A percentile compares a stretch with the other conserved stretches of the same genome.
phyloP scores from a whole-genome alignment of 2,797 vertebrate genomes.

The Petrocephalus sullivani region DNA sequence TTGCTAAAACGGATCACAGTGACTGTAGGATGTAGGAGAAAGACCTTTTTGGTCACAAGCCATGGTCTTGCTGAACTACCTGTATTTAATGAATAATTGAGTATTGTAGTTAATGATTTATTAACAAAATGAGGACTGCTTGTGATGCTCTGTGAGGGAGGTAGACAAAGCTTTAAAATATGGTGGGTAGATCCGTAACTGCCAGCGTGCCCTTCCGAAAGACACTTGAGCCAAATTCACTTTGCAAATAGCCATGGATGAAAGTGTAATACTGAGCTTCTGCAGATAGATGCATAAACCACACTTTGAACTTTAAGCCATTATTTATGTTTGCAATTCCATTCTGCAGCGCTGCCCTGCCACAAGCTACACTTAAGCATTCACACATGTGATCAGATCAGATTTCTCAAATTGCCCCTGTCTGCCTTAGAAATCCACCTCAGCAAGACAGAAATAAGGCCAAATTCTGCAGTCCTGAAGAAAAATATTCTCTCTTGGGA shows the following conservation, averaged over 20 bases:
- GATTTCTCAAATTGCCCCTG: neutral
- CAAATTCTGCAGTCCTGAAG: neutral
- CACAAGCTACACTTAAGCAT: neutral
- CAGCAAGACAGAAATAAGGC: neutral
- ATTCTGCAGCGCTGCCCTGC: neutral
- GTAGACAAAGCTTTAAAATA: neutral
- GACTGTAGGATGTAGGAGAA: neutral
- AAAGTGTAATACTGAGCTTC: neutral
- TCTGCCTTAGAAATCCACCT: neutral
- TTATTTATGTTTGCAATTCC: slow-evolving; percentile 5
- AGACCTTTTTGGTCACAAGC: neutral
- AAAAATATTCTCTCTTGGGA: slow-evolving; percentile 43
- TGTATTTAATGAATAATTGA: slow-evolving; percentile 4
- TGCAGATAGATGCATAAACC: neutral
- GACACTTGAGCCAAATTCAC: neutral
- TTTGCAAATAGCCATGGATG: neutral
- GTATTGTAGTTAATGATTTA: slow-evolving; percentile 8
- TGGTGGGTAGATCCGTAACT: neutral
- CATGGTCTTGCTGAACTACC: neutral
- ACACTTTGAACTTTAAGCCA: neutral
- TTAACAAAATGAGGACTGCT: neutral
- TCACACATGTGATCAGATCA: neutral
- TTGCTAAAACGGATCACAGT: neutral
- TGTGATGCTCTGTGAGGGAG: neutral
- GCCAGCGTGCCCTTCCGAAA: neutral